phyloP scores from a whole-genome alignment of 2,797 vertebrate species.

The Hoplostethus atlanticus region DNA sequence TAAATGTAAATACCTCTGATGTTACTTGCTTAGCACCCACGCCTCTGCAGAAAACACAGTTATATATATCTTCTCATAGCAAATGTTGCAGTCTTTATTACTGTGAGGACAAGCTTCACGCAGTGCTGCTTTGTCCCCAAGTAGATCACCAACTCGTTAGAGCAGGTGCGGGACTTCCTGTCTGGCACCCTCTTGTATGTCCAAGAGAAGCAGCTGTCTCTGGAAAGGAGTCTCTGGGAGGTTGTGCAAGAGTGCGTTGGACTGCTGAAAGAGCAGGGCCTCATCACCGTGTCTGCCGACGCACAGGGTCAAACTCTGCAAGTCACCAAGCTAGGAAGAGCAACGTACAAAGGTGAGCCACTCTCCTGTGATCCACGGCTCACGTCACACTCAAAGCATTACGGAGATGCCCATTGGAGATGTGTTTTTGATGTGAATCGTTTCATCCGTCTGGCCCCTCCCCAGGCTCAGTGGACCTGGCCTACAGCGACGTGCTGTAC shows the following conservation, averaged over 20 bases:
- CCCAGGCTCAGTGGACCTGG: conserved; percentile 92
- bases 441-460: conserved; percentile 26
- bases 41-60: background rate
- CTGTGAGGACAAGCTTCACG: background rate
- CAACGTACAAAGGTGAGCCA: conserved; percentile 91
- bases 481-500: conserved; percentile 88
- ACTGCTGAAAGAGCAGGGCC: conserved; percentile 85
- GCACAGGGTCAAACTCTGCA: conserved; percentile 65
- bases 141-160: conserved; percentile 86
- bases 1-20: conserved; percentile 53
- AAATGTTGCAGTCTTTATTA: background rate
- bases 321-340: conserved; percentile 90
- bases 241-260: conserved; percentile 79
- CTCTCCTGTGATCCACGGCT: background rate
- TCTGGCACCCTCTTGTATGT: conserved; percentile 88
- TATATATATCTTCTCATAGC: background rate
- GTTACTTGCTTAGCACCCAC: background rate
- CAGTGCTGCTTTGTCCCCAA: conserved; percentile 3
- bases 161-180: conserved; percentile 87
- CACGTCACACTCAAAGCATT: background rate
- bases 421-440: background rate
- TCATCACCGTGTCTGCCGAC: conserved; percentile 74
- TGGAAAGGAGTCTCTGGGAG: conserved; percentile 85
- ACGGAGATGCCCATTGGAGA: too few relatives aligned
- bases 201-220: conserved; percentile 86